Evolutionary conservation across 2,888 invertebrate species (phyloP), one percentile per base, ranked within the genome.

Genomic region (Agriopis aurantiaria): DNA sequence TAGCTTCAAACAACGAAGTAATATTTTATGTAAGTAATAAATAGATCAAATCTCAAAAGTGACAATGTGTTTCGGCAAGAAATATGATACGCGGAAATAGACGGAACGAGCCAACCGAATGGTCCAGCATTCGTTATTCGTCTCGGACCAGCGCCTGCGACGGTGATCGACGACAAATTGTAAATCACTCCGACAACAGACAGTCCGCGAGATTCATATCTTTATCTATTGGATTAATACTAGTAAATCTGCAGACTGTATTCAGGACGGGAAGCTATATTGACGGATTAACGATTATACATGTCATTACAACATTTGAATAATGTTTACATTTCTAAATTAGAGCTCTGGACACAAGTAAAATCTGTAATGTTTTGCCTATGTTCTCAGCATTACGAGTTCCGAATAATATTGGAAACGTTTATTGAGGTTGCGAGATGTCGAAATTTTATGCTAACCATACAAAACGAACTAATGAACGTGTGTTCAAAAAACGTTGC

Each of bases 51-150:
- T 75, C 64, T 55, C 75, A 72, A 77, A 78, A 85, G 83, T 83
- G 78, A 80, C 82, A 80, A 81, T 80, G 79, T 81, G 77, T 80
- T 78, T 80, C 75, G 81, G 78, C 82, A 80, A 82, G 89, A 87
- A 89, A 89, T 86, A 88, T 84, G 87, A 89, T 87, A 91, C 76
- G 85, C 88, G 90, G 91, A 91, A 90, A 84, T 84, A 82, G 79
- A 80, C 78, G 80, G 81, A 86, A 83, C 82, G 79, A 84, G 85
- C 81, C 62, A 53, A 55, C 55, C 59, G 64, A 69, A 62, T 82
- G 79, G 81, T 82, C 82, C 83, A 85, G 82, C 83, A 83, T 84
- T 85, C 82, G 80, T 85, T 85, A 85, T 80, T 78, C 85, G 89
- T 87, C 80, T 78, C 85, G 88, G 87, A 85, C 85, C 83, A 87